Evolutionary conservation across 2,113 vertebrate genomes (phyloP).

Genomic region (Tachysurus fulvidraco): DNA sequence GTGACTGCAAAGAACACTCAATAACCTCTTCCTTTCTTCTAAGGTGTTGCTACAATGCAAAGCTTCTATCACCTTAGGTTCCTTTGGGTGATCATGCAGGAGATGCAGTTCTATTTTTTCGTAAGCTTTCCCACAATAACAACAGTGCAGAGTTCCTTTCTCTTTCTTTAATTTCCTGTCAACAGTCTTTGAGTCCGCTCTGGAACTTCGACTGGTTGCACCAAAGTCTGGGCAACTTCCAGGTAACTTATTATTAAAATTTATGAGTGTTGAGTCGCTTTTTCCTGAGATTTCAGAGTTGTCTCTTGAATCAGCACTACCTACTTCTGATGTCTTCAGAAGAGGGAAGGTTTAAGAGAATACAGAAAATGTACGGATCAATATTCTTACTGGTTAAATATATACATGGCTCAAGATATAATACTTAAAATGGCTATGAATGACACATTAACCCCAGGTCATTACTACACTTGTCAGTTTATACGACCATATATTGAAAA

Average conservation of each 20-base stretch:
- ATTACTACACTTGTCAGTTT: constrained; percentile 22
- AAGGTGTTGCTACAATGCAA: constrained; percentile 27
- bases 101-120: constrained; percentile 42
- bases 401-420: constrained; percentile 12
- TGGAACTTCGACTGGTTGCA: neutral
- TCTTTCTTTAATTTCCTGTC: constrained; percentile 1
- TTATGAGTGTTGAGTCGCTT: neutral
- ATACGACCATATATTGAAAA: constrained; percentile 15
- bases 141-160: neutral
- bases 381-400: constrained; percentile 29
- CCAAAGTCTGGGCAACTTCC: neutral
- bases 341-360: constrained; percentile 28
- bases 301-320: constrained; percentile 30
- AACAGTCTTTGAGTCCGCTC: neutral
- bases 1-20: constrained; percentile 14
- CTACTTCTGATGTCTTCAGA: constrained; percentile 39
- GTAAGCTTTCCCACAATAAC: constrained; percentile 7
- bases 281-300: constrained; percentile 38
- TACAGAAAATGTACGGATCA: constrained; percentile 31
- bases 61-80: constrained; percentile 32
- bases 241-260: neutral
- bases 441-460: constrained; percentile 21
- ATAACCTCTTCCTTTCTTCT: constrained; percentile 26
- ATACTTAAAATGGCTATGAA: neutral
- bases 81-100: constrained; percentile 17